phyloP scores from a whole-genome alignment of 1,140 invertebrate genomes.

The Eriocheir sinensis region DNA sequence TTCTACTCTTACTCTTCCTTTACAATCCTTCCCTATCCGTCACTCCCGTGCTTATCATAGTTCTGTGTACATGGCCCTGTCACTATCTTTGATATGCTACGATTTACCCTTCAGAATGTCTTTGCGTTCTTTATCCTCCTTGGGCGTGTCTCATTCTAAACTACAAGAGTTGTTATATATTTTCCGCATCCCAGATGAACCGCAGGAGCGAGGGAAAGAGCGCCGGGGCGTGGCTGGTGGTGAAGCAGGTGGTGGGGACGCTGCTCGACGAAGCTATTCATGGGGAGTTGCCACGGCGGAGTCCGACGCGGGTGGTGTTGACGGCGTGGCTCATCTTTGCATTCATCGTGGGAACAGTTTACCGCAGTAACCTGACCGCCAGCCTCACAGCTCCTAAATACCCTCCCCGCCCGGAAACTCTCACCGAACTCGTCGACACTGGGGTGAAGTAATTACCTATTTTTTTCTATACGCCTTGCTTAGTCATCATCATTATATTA shows the following conservation, averaged over 20 bases:
- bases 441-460: background rate
- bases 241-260: background rate
- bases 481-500: no score
- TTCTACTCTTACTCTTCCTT: no score
- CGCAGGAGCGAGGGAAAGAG: background rate
- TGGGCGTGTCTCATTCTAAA: no score
- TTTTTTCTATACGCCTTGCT: background rate
- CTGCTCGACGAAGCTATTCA: background rate
- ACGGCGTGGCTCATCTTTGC: constrained; percentile 49
- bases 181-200: constrained; percentile 8
- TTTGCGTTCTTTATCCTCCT: no score
- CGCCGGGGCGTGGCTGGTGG: background rate
- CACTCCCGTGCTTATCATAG: no score
- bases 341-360: constrained; percentile 48
- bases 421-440: background rate
- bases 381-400: constrained; percentile 55
- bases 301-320: constrained; percentile 19
- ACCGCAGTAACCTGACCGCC: constrained; percentile 48
- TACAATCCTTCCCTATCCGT: no score
- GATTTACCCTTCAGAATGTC: no score
- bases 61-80: no score
- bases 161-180: no score
- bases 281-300: background rate
- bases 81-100: no score
- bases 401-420: constrained; percentile 16